Evolutionary conservation across 2,797 vertebrate genomes (phyloP), one percentile per base, ranked within the genome.

Genomic region (Molothrus ater): DNA sequence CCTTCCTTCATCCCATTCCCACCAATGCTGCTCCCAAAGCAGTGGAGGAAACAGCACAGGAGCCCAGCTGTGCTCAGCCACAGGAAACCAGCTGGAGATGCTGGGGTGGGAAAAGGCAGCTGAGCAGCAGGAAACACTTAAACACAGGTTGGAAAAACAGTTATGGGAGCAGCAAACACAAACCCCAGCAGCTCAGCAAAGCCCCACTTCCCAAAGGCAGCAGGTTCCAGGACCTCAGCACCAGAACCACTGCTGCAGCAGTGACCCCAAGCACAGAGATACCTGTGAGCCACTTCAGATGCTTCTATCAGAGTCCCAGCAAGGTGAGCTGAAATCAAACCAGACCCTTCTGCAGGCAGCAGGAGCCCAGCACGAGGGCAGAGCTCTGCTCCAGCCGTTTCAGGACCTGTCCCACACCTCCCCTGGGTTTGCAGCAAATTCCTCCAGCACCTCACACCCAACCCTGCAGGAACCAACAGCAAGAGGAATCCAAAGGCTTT

Each of bases 21-120:
- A 34, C 16, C 0, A 1, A 24, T 20, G n/a, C 59, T 15, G 34
- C 22, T 57, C 11, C 66, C 66, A 75, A 31, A 22, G 34, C 0
- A 0, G 12, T 0, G 11, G 32, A 84, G 61, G 78, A 84, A 90
- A 28, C 60, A 59, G 4, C 0, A 0, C 34, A 36, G 70, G n/a
- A 72, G 56, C 43, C 25, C 42, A 1, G 1, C 0, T 59, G 21
- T 40, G 66, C n/a, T 34, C 70, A 65, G 42, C 32, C 40, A 32
- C 63, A 84, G 87, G 80, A 92, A 92, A 74, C 48, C 95, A 91
- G 56, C 63, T 48, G 80, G 80, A 57, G 65, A 57, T 10, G 80
- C 57, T 48, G 61, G 70, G 70, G 81, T 50, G 36, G n/a, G 8
- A 5, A 86, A 59, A 75, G 31, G 74, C 84, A 79, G 54, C 80